Percentiles rank a stretch among this genome's conserved stretches.
Evolutionary conservation across 2,888 invertebrate genomes (phyloP).

Genomic region (Cyclophora punctaria): DNA sequence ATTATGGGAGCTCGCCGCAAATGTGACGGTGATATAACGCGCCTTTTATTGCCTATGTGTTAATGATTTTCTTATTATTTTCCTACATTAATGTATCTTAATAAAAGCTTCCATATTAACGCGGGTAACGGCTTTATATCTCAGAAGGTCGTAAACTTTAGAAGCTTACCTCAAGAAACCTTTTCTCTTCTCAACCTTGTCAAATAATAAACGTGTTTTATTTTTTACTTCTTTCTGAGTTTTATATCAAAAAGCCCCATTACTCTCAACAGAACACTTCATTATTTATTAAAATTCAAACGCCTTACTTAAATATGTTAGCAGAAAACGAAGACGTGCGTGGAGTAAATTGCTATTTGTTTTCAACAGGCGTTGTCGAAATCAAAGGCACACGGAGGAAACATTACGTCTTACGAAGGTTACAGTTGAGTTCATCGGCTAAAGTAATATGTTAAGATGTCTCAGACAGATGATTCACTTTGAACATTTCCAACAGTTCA

Average conservation of each 20-base stretch:
- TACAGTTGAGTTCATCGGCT: slow-evolving; percentile 26
- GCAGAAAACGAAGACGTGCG: slow-evolving; percentile 8
- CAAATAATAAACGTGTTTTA: no score
- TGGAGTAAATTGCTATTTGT: slow-evolving; percentile 33
- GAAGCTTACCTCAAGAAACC: neutral
- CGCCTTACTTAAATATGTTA: no score
- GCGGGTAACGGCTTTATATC: neutral
- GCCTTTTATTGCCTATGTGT: slow-evolving; percentile 51
- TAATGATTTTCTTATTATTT: slow-evolving; percentile 42
- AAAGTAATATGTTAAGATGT: slow-evolving; percentile 31
- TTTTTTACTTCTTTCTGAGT: no score
- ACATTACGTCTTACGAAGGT: slow-evolving; percentile 22
- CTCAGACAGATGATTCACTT: slow-evolving; percentile 28
- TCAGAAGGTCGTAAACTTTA: slow-evolving; percentile 5
- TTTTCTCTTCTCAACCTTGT: no score
- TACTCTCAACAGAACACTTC: no score
- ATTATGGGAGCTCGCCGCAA: slow-evolving; percentile 42
- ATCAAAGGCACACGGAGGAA: slow-evolving; percentile 22
- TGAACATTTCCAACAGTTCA: slow-evolving; percentile 11
- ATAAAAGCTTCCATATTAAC: neutral
- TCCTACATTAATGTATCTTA: slow-evolving; percentile 2
- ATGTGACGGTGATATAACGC: slow-evolving; percentile 29
- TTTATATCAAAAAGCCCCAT: no score
- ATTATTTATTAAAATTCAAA: no score
- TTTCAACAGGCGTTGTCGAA: slow-evolving; percentile 32